These are phyloP conservation scores for Meloe dianella DNA, from an alignment of 2,888 invertebrate species.

Conservation along the genomic window DNA sequence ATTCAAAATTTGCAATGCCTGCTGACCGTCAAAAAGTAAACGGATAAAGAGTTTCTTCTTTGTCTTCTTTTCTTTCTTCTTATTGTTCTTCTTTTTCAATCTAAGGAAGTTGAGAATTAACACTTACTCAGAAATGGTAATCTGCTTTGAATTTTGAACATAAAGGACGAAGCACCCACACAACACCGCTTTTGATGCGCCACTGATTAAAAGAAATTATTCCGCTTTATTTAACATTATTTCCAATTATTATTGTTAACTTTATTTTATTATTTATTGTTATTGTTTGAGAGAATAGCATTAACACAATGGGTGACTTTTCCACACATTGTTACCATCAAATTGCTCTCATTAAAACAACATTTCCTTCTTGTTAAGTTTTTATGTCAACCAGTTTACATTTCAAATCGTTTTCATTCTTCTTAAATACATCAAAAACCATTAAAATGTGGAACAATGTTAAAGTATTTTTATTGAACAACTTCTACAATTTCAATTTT, in stretches of 20 bases:
- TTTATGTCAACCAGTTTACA: neutral
- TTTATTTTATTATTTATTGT: neutral
- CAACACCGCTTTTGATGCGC: too few species aligned
- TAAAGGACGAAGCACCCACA: too few species aligned
- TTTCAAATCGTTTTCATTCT: neutral
- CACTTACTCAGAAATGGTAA: too few species aligned
- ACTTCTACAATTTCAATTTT: neutral
- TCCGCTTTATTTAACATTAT: too few species aligned
- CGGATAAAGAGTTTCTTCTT: too few species aligned
- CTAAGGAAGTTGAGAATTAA: too few species aligned
- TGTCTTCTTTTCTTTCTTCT: too few species aligned
- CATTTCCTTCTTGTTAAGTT: constrained; percentile 5
- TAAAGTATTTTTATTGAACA: neutral
- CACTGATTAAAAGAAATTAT: too few species aligned
- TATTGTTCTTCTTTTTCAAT: too few species aligned
- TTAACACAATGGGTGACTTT: neutral
- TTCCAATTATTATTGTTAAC: neutral
- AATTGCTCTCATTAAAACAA: constrained; percentile 6
- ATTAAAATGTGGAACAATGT: neutral
- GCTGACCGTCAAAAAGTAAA: too few species aligned
- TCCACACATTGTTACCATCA: constrained; percentile 1
- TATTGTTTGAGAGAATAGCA: neutral
- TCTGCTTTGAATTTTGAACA: too few species aligned
- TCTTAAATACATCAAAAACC: neutral
- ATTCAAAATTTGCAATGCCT: too few species aligned